Percentiles rank a stretch among this genome's conserved stretches.
These are phyloP conservation scores for Drosophila biarmipes DNA, from an alignment of 1,140 invertebrate genomes.

Conservation along the genomic window DNA sequence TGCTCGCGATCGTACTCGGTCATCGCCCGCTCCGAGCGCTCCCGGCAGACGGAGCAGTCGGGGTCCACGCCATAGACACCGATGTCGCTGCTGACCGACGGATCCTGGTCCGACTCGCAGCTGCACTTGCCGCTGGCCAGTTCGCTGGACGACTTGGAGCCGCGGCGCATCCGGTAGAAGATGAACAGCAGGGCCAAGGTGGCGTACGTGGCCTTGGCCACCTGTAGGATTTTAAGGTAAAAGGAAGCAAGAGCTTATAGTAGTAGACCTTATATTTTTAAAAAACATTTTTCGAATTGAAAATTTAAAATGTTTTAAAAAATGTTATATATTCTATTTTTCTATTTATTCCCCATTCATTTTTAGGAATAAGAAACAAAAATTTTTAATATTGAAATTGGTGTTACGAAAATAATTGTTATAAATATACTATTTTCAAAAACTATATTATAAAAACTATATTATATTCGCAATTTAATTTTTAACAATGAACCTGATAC, in stretches of 20 bases:
- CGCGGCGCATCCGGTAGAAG: slow-evolving; percentile 56
- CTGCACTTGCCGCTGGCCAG: slow-evolving; percentile 30
- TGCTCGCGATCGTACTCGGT: slow-evolving; percentile 45
- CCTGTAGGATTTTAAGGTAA: slow-evolving; percentile 30
- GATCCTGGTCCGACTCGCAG: slow-evolving; percentile 12
- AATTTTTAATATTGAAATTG: too few relatives aligned
- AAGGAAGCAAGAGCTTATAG: too few relatives aligned
- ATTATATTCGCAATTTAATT: background rate
- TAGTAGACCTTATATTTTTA: too few relatives aligned
- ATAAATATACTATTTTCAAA: too few relatives aligned
- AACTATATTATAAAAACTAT: too few relatives aligned
- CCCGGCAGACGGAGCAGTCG: slow-evolving; percentile 52
- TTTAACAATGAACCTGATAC: too few relatives aligned
- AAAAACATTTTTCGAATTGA: too few relatives aligned
- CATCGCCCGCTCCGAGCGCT: slow-evolving; percentile 46
- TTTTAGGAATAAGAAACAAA: too few relatives aligned
- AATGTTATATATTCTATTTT: too few relatives aligned
- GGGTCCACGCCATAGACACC: slow-evolving; percentile 31
- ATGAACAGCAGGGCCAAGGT: slow-evolving; percentile 64
- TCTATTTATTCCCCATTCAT: too few relatives aligned
- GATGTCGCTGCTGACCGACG: slow-evolving; percentile 7
- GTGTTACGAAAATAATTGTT: too few relatives aligned
- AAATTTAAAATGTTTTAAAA: too few relatives aligned
- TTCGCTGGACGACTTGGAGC: slow-evolving; percentile 19
- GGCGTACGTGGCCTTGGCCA: slow-evolving; percentile 71